phyloP scores from a whole-genome alignment of 1,140 invertebrate species.

The Acromyrmex charruanus region DNA sequence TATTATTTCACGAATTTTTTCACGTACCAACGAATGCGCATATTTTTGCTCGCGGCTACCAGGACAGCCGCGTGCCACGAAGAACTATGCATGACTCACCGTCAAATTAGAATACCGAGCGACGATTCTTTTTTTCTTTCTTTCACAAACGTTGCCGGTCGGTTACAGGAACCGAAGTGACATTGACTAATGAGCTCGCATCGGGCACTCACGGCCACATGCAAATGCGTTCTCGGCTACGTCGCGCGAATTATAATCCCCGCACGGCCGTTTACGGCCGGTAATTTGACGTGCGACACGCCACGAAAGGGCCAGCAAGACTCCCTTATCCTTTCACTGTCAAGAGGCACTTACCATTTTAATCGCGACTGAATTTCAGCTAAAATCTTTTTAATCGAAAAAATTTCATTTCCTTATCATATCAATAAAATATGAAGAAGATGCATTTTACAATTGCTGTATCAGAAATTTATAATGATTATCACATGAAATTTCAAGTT shows the following conservation, averaged over 20 bases:
- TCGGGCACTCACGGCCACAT: constrained; percentile 45
- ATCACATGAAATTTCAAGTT: neutral
- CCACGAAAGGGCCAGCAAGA: constrained; percentile 37
- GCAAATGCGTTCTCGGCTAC: constrained; percentile 40
- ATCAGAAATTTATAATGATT: constrained; percentile 1
- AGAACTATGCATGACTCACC: constrained; percentile 61
- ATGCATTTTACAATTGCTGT: neutral
- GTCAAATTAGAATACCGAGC: constrained; percentile 71
- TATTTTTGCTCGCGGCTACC: constrained; percentile 62
- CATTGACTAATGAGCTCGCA: constrained; percentile 66
- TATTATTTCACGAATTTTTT: constrained; percentile 69
- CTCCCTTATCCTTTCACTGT: neutral
- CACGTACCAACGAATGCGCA: constrained; percentile 67
- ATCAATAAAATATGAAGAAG: neutral
- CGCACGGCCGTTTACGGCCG: constrained; percentile 47
- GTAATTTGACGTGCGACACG: constrained; percentile 60
- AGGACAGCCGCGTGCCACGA: constrained; percentile 47
- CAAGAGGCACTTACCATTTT: constrained; percentile 15
- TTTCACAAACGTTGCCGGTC: neutral
- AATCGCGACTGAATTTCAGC: constrained; percentile 19
- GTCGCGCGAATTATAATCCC: constrained; percentile 46
- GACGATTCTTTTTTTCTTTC: constrained; percentile 6
- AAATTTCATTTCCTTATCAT: neutral
- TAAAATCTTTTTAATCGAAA: neutral
- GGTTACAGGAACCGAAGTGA: constrained; percentile 14